A percentile compares a stretch with the other conserved stretches of the same genome.
Conservation (phyloP, 2,113 vertebrate species). For the Plotosus lineatus region DNA sequence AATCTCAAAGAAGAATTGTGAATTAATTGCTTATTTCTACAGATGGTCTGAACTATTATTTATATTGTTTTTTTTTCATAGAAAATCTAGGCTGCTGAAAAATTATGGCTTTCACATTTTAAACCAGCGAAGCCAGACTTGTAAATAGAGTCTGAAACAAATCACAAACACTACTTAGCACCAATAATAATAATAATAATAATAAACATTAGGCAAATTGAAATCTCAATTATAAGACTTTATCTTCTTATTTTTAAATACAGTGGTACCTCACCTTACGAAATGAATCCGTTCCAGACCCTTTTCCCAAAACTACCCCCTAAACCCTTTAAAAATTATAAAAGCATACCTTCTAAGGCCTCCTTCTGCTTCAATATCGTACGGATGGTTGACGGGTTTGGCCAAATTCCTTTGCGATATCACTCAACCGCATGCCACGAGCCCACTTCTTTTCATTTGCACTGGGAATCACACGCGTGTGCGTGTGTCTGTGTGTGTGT, state of each 20-base stretch:
- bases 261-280: no score
- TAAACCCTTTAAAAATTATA: no score
- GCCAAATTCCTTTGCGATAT: no score
- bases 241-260: neutral
- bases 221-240: neutral
- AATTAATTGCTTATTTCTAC: neutral
- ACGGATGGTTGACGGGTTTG: no score
- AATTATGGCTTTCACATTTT: neutral
- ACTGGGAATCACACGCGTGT: no score
- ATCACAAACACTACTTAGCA: neutral
- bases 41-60: neutral
- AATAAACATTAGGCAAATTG: neutral
- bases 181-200: neutral
- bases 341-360: no score
- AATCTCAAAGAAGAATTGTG: neutral
- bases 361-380: no score
- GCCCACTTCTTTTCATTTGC: no score
- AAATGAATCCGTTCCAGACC: no score
- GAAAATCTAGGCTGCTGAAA: neutral
- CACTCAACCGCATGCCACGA: no score
- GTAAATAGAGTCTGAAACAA: slow-evolving; percentile 25
- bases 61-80: neutral
- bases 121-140: neutral
- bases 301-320: no score
- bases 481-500: no score